These are phyloP conservation scores for Sterna hirundo DNA, from an alignment of 2,113 vertebrate species.

Conservation along the genomic window DNA sequence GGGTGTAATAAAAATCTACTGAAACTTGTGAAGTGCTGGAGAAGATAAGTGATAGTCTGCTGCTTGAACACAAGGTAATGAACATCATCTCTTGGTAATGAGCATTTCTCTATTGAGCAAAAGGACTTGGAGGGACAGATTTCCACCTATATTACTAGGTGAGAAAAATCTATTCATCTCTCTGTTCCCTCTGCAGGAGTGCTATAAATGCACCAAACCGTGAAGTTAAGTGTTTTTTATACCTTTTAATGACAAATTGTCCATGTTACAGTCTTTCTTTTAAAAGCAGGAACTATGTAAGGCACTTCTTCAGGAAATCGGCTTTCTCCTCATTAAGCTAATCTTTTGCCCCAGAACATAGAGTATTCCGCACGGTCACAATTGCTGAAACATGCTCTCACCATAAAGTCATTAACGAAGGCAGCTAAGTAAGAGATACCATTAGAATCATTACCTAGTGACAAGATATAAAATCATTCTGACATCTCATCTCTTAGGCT, in stretches of 20 bases:
- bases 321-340: constrained; percentile 33
- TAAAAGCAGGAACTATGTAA: constrained; percentile 37
- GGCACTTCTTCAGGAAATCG: constrained; percentile 28
- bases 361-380: not conserved
- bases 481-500: not conserved
- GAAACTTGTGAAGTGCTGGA: not conserved
- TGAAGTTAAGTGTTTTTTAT: constrained; percentile 11
- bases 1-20: not conserved
- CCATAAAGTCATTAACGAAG: not conserved
- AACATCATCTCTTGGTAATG: not conserved
- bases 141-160: not conserved
- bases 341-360: not conserved
- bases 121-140: not conserved
- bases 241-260: constrained; percentile 15
- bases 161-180: constrained; percentile 25
- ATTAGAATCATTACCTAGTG: constrained; percentile 33
- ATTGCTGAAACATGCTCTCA: constrained; percentile 11
- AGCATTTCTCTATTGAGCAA: not conserved
- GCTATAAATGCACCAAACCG: not conserved
- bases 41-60: not conserved
- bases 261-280: not conserved
- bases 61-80: not conserved
- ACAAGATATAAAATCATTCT: constrained; percentile 38
- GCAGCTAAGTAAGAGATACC: constrained; percentile 21
- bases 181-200: not conserved